Evolutionary conservation across 1,140 invertebrate species (phyloP).

Genomic region (Ptiloglossa arizonensis): DNA sequence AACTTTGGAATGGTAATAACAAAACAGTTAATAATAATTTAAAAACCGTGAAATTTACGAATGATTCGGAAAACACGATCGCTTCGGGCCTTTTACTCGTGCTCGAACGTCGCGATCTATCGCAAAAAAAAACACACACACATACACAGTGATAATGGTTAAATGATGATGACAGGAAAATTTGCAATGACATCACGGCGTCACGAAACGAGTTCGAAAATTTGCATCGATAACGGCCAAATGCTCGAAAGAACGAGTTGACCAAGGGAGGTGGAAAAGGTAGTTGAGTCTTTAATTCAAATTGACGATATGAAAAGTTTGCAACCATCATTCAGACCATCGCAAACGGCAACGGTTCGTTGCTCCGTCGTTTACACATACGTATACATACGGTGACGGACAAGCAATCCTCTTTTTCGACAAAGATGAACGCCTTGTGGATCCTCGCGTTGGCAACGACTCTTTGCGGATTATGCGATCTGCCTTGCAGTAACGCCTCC

Average conservation of each 20-base stretch:
- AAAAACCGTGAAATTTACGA: too few relatives aligned
- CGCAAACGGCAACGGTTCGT: background rate
- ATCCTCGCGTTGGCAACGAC: background rate
- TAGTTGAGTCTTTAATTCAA: background rate
- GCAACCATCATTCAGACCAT: too few relatives aligned
- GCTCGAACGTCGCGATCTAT: background rate
- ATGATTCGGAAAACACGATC: too few relatives aligned
- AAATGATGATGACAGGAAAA: background rate
- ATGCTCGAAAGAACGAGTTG: background rate
- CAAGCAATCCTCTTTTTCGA: background rate
- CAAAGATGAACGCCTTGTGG: background rate
- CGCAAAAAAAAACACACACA: too few relatives aligned
- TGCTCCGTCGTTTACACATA: too few relatives aligned
- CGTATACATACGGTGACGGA: too few relatives aligned
- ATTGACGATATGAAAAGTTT: too few relatives aligned
- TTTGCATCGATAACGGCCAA: constrained; percentile 22
- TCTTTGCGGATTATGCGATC: background rate
- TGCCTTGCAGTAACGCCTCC: background rate
- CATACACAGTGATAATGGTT: background rate
- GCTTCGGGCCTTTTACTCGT: background rate
- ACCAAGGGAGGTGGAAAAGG: background rate
- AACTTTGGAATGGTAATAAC: too few relatives aligned
- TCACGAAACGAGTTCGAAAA: background rate
- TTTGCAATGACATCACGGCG: too few relatives aligned
- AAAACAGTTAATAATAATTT: too few relatives aligned